phyloP scores from a whole-genome alignment of 2,888 invertebrate species.

The Palloptera scutellata region DNA sequence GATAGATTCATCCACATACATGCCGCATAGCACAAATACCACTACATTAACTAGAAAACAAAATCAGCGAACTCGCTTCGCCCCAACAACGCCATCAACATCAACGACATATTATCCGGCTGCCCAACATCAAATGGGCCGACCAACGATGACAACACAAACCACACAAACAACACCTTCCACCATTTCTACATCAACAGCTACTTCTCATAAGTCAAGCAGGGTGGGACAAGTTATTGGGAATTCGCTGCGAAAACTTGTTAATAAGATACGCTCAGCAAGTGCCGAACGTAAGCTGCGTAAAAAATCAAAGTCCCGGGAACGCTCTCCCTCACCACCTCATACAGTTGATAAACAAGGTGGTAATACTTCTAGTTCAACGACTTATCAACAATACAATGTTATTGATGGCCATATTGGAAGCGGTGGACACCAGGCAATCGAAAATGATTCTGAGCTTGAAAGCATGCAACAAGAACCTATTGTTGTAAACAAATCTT shows the following conservation, averaged over 20 bases:
- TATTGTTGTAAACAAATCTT: neutral
- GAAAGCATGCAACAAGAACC: conserved; percentile 34
- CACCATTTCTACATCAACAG: conserved; percentile 44
- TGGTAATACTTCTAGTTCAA: conserved; percentile 41
- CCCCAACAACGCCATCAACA: conserved; percentile 48
- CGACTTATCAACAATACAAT: conserved; percentile 64
- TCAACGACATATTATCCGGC: conserved; percentile 18
- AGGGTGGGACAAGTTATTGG: conserved; percentile 73
- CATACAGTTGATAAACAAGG: conserved; percentile 40
- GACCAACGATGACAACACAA: conserved; percentile 55
- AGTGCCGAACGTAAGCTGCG: conserved; percentile 74
- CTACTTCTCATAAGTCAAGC: conserved; percentile 57
- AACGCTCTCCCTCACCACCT: conserved; percentile 67
- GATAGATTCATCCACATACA: conserved; percentile 2
- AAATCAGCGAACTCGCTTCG: conserved; percentile 78
- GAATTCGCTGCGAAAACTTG: conserved; percentile 82
- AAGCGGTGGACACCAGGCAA: conserved; percentile 32
- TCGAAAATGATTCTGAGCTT: conserved; percentile 40
- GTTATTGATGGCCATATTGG: conserved; percentile 65
- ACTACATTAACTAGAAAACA: conserved; percentile 61
- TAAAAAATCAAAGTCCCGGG: conserved; percentile 66
- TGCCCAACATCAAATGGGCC: conserved; percentile 21
- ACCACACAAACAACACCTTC: conserved; percentile 62
- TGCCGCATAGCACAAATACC: conserved; percentile 27
- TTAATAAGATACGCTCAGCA: conserved; percentile 82